Percentiles rank a stretch among this genome's conserved stretches.
Evolutionary conservation across 1,140 invertebrate genomes (phyloP).

Genomic region (Trichomalopsis sarcophagae): DNA sequence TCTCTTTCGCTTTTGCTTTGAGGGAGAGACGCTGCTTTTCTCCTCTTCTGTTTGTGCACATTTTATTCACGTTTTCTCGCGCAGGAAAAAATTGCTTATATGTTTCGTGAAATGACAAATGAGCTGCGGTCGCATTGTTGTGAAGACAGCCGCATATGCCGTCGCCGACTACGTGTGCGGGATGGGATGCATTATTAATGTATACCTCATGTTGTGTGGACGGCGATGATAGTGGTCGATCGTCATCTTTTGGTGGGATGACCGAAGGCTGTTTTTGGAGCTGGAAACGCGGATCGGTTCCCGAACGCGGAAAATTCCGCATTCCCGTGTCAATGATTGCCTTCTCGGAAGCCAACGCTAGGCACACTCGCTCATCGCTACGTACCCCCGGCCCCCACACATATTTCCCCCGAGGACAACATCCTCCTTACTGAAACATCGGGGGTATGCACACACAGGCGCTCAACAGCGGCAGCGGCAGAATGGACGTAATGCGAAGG

Average conservation of each 20-base stretch:
- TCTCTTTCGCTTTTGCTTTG: not conserved
- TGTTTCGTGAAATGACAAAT: slow-evolving; percentile 32
- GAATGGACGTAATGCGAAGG: slow-evolving; percentile 41
- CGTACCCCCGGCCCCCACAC: not conserved
- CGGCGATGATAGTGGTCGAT: not conserved
- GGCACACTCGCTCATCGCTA: not conserved
- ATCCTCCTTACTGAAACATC: too few species aligned
- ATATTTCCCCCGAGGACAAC: not conserved
- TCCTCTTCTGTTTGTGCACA: not conserved
- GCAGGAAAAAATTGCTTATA: slow-evolving; percentile 16
- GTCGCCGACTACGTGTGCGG: not conserved
- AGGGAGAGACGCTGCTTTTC: not conserved
- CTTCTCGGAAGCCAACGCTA: slow-evolving; percentile 15
- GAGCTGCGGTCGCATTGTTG: not conserved
- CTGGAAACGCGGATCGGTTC: too few species aligned
- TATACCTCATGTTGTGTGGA: not conserved
- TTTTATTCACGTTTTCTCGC: slow-evolving; percentile 8
- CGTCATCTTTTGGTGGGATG: not conserved
- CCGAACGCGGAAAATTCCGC: not conserved
- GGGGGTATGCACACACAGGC: too few species aligned
- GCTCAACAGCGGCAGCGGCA: not conserved
- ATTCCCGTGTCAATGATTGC: slow-evolving; percentile 13
- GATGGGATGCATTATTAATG: not conserved
- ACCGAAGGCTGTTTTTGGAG: not conserved
- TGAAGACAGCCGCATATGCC: not conserved